Base-by-base conservation (phyloP, 2,888 invertebrate species). In the Drosophila siamana region DNA sequence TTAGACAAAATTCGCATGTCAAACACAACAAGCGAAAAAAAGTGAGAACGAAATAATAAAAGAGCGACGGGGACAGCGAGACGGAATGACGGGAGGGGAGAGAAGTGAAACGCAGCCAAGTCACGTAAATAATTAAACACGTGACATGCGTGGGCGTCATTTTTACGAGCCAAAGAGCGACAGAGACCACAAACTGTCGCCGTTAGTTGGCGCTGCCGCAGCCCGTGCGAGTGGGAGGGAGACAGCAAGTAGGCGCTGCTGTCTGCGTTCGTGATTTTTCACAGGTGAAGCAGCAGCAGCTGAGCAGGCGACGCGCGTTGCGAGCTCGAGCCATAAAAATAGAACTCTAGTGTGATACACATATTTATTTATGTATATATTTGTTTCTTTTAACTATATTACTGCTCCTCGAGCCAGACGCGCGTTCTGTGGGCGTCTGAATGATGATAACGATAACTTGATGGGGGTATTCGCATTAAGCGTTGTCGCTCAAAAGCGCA, bases 61-160 rank as follows among this genome's bases (percentile, higher is more conserved):
- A 2, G 7, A 41, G 41, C 16, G 11, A 41, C 19, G 9, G 4
- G 11, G 4, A 22, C 22, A 59, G 19, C 41, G 24, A 11, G 13
- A 33, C 15, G 16, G 15, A 15, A 22, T 11, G 7, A n/a, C n/a
- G 8, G 11, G 8, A 30, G 26, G 61, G 56, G 54, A 51, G 55
- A 54, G 85, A 83, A n/a, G 33, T n/a, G 33, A 33, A 33, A 79
- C 74, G 82, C 85, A 90, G 89, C 90, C 89, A 91, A 91, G 92
- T 92, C 92, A 92, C 92, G 92, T 92, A 92, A 92, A 92, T 92
- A 92, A 92, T 92, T 92, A 92, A 92, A 89, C 91, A 90, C 91
- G 91, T 92, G 92, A 92, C 92, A 92, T 91, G 92, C 91, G 90
- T 91, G 87, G 88, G 69, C 74, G 74, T 72, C 65, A 69, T 28